Evolutionary conservation across 2,888 invertebrate species (phyloP).

Genomic region (Panopea generosa): DNA sequence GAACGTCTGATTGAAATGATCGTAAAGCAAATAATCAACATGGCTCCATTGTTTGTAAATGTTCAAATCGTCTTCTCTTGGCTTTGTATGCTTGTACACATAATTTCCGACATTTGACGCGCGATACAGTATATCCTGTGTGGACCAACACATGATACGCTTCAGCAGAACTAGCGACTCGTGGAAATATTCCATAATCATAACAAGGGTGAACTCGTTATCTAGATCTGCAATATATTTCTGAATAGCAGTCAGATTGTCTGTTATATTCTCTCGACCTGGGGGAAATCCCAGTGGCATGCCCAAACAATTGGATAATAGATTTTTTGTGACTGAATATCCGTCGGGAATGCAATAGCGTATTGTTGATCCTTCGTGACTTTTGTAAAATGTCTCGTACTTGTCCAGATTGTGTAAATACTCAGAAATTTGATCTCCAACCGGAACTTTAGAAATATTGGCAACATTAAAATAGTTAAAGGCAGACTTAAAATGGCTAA

Average conservation of each 20-base stretch:
- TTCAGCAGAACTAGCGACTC: conserved; percentile 83
- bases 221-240: conserved; percentile 75
- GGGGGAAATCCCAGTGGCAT: conserved; percentile 80
- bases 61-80: conserved; percentile 45
- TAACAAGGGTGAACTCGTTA: conserved; percentile 78
- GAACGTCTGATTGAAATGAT: conserved; percentile 80
- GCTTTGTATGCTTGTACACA: conserved; percentile 33
- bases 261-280: conserved; percentile 68
- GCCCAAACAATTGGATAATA: conserved; percentile 81
- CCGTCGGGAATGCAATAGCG: conserved; percentile 80
- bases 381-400: conserved; percentile 78
- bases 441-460: conserved; percentile 60
- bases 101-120: conserved; percentile 69
- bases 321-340: conserved; percentile 81
- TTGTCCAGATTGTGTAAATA: conserved; percentile 77
- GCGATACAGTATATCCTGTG: conserved; percentile 80
- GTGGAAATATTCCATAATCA: conserved; percentile 83
- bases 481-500: conserved; percentile 78
- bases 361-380: conserved; percentile 46
- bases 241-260: conserved; percentile 54
- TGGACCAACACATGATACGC: conserved; percentile 82
- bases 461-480: conserved; percentile 81
- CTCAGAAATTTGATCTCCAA: conserved; percentile 66
- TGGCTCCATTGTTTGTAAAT: conserved; percentile 76
- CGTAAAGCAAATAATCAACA: conserved; percentile 79